These are phyloP conservation scores for Xerus inauris DNA, from an alignment of 2,113 vertebrate genomes.

Conservation along the genomic window DNA sequence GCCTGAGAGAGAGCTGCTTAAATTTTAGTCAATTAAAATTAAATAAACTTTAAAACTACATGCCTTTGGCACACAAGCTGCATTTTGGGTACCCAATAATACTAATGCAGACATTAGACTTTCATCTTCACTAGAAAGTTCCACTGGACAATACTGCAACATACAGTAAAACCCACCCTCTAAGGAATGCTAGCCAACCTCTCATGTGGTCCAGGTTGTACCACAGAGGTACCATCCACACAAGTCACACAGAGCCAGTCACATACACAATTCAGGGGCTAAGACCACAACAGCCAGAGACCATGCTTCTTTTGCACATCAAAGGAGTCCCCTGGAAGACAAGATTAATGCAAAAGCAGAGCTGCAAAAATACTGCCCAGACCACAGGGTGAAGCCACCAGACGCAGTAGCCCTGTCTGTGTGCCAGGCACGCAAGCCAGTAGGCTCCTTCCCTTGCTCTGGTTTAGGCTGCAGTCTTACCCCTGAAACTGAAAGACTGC, in stretches of 20 bases:
- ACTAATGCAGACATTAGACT: rapidly evolving
- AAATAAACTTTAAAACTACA: not conserved
- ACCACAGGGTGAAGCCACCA: not conserved
- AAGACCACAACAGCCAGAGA: not conserved
- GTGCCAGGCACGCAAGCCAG: not conserved
- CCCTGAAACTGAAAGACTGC: not conserved
- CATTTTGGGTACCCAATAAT: not conserved
- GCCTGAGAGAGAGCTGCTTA: rapidly evolving
- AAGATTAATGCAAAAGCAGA: not conserved
- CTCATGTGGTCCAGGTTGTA: not conserved
- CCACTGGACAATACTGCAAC: too few relatives aligned
- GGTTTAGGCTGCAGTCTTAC: not conserved
- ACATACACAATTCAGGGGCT: not conserved
- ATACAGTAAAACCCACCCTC: not conserved
- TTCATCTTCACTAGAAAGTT: too few relatives aligned
- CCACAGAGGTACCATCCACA: not conserved
- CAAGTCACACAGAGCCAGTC: not conserved
- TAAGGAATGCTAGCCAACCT: not conserved
- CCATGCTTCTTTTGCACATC: not conserved
- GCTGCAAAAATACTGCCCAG: rapidly evolving
- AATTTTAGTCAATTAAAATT: not conserved
- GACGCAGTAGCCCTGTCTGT: not conserved
- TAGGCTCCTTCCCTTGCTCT: rapidly evolving
- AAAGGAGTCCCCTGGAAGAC: not conserved
- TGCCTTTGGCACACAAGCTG: not conserved